These are phyloP conservation scores for Eospalax fontanierii DNA, from an alignment of 2,797 vertebrate species.

Conservation along the genomic window DNA sequence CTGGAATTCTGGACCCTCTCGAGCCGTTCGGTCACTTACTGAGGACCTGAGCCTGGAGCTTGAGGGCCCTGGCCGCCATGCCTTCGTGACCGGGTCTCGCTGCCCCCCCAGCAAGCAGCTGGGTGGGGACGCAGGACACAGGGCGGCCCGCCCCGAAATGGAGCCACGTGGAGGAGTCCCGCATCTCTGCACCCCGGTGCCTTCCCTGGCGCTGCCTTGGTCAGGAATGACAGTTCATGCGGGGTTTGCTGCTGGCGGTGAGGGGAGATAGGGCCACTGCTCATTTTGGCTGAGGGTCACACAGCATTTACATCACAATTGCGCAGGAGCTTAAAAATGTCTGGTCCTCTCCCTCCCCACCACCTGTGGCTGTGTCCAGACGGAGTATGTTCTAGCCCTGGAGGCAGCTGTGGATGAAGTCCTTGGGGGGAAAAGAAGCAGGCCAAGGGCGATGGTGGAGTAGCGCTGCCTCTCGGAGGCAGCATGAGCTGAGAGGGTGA, in stretches of 20 bases:
- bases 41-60: background rate
- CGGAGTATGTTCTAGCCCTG: conserved; percentile 83
- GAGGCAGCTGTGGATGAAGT: conserved; percentile 79
- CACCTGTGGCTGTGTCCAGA: conserved; percentile 77
- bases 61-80: background rate
- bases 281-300: conserved; percentile 81
- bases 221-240: background rate
- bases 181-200: background rate
- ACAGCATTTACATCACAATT: conserved; percentile 87
- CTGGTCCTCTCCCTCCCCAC: conserved; percentile 75
- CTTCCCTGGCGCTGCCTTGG: background rate
- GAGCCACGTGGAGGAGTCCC: background rate
- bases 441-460: conserved; percentile 83
- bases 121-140: background rate
- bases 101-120: background rate
- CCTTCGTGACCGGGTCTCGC: background rate
- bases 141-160: background rate
- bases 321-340: conserved; percentile 74
- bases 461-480: conserved; percentile 71
- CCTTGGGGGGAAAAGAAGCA: conserved; percentile 75
- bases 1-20: conserved; percentile 16
- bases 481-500: conserved; percentile 83
- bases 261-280: conserved; percentile 35
- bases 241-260: conserved; percentile 2
- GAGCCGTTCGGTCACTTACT: background rate